phyloP scores from a whole-genome alignment of 2,113 vertebrate species.

The Ammospiza caudacuta region DNA sequence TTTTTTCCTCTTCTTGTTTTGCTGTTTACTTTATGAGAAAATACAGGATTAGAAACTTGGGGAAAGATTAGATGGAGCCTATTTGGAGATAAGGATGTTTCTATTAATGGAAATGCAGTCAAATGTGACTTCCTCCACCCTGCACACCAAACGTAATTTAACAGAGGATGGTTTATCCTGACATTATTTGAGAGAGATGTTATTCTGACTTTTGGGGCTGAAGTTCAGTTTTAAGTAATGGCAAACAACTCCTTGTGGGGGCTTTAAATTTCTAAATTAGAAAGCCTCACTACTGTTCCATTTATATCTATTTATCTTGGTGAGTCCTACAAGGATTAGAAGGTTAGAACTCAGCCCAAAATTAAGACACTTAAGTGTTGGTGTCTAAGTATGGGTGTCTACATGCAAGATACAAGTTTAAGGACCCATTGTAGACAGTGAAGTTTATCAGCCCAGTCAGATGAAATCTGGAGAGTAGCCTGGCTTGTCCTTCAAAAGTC shows the following conservation, averaged over 20 bases:
- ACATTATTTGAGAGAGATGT: neutral
- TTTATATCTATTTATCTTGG: neutral
- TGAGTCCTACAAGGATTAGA: neutral
- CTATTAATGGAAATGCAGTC: neutral
- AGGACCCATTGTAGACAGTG: neutral
- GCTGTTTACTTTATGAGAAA: neutral
- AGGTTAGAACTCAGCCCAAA: neutral
- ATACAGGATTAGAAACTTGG: neutral
- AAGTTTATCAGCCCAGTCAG: neutral
- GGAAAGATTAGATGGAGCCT: neutral
- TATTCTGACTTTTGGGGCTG: neutral
- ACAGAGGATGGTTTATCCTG: neutral
- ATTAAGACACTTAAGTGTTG: neutral
- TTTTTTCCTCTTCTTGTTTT: neutral
- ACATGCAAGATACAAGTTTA: neutral
- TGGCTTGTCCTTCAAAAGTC: neutral
- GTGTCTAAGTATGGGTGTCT: neutral
- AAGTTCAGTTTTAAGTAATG: neutral
- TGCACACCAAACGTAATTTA: neutral
- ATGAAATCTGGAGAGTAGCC: neutral
- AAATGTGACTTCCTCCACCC: neutral
- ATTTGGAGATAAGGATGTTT: neutral
- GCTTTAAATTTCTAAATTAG: neutral
- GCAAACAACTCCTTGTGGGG: neutral
- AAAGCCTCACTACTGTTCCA: neutral